Percentiles rank a stretch among this genome's conserved stretches.
Conservation (phyloP, 2,888 invertebrate genomes). For the Anthophora plumipes region DNA sequence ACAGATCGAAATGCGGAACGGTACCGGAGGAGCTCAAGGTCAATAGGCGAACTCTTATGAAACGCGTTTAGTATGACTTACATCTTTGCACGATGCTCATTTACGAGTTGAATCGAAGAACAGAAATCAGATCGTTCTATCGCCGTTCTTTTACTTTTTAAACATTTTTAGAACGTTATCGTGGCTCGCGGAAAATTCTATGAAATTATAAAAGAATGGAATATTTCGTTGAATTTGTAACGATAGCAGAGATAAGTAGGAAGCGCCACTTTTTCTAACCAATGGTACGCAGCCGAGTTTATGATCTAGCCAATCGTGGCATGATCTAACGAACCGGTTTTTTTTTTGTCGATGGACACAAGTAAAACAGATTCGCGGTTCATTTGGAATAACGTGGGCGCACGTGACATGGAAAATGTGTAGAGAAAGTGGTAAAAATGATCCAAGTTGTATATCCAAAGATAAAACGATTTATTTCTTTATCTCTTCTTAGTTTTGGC, state of each 20-base stretch:
- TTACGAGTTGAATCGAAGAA: neutral
- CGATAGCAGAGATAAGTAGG: neutral
- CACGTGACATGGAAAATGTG: too few species aligned
- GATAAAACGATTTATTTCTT: neutral
- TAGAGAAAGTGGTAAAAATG: neutral
- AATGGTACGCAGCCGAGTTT: neutral
- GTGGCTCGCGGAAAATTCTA: neutral
- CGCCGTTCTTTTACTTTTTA: too few species aligned
- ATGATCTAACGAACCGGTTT: neutral
- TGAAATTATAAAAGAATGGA: neutral
- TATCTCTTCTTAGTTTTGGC: neutral
- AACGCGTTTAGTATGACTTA: conserved; percentile 18
- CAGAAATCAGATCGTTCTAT: neutral
- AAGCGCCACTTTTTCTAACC: conserved; percentile 8
- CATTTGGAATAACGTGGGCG: neutral
- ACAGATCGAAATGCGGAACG: conserved; percentile 49
- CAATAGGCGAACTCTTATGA: conserved; percentile 52
- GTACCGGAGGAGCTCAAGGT: conserved; percentile 63
- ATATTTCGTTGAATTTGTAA: neutral
- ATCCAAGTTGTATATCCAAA: neutral
- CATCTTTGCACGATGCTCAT: neutral
- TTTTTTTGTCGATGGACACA: neutral
- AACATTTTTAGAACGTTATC: neutral
- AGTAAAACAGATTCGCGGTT: neutral
- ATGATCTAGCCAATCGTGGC: conserved; percentile 7